A percentile compares a stretch with the other conserved stretches of the same genome.
Conservation (phyloP, 1,140 invertebrate genomes). For the Brachionus plicatilis region DNA sequence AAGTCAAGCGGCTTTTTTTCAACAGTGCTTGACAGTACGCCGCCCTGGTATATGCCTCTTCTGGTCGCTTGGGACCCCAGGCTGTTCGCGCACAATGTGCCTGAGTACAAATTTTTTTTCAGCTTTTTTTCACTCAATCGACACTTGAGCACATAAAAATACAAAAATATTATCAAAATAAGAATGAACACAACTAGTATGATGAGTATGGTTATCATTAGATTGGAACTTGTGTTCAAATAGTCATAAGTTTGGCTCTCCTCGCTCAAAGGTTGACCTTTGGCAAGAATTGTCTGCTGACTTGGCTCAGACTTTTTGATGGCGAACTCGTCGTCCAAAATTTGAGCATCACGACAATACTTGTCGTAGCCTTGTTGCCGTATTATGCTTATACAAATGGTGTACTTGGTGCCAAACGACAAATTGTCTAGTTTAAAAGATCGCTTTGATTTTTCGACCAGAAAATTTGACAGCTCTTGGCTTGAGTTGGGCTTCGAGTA, state of each 20-base stretch:
- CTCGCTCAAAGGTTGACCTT: not conserved
- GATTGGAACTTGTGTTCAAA: not conserved
- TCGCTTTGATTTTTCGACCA: not conserved
- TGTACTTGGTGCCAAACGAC: not conserved
- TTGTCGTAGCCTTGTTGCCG: conserved; percentile 34
- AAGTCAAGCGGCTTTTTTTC: not conserved
- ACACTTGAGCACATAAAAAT: not conserved
- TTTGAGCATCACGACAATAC: conserved; percentile 12
- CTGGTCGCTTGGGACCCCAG: not conserved
- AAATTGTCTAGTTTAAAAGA: conserved; percentile 31
- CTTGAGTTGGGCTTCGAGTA: conserved; percentile 7
- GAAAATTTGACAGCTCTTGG: not conserved
- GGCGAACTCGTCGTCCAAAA: not conserved
- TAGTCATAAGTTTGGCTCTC: not conserved
- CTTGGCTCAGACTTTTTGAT: not conserved
- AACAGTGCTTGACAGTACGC: not conserved
- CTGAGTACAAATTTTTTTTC: conserved; percentile 2
- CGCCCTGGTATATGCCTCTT: not conserved
- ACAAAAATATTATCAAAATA: not conserved
- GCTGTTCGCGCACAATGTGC: not conserved
- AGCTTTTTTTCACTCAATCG: conserved; percentile 1
- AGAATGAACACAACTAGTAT: not conserved
- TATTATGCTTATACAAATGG: conserved; percentile 25
- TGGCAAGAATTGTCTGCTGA: not conserved
- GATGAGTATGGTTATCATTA: not conserved